Base-by-base conservation (phyloP, 2,888 invertebrate species). In the Thyatira batis region DNA sequence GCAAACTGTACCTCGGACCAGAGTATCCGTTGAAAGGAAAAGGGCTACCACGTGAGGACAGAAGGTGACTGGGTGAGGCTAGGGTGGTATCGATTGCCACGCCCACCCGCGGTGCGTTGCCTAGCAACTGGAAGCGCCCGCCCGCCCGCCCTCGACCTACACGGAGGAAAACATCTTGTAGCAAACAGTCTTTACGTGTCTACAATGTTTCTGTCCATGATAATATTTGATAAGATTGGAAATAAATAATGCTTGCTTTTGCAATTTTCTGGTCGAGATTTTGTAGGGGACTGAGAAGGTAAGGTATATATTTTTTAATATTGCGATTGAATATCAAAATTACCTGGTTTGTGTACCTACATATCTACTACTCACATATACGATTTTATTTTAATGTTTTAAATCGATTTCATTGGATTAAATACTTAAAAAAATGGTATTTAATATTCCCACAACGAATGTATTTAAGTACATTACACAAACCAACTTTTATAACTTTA, bases 1-100 rank as follows among this genome's bases (percentile, higher is more conserved):
- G 13, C 20, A 5, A 48, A 48, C 28, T 48, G 27, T 46, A 28
- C 30, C 53, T 13, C 10, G 25, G 54, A 39, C 39, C 39, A 48
- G 17, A 17, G 10, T 27, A 13, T 46, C 51, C 50, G 39, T 55
- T 61, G 79, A 80, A 82, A 80, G 76, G 73, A 76, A 80, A 78
- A 80, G 77, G 72, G 73, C 71, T 73, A 71, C 71, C 72, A 77
- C 70, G 68, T 68, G 65, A 75, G 65, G 71, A 54, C 74, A 74
- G 67, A 70, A 79, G 78, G 78, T 78, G 80, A 78, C 73, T 67
- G 74, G 69, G 72, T 73, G 66, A 72, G 92, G 60, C 58, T 65
- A 79, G 70, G 82, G 93, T 93, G 93, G 93, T 94, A 95, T 95
- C 94, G 94, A 95, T 95, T 94, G 93, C 93, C 94, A 93, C 94